Conservation (phyloP, 2,113 vertebrate genomes). For the Manacus vitellinus region DNA sequence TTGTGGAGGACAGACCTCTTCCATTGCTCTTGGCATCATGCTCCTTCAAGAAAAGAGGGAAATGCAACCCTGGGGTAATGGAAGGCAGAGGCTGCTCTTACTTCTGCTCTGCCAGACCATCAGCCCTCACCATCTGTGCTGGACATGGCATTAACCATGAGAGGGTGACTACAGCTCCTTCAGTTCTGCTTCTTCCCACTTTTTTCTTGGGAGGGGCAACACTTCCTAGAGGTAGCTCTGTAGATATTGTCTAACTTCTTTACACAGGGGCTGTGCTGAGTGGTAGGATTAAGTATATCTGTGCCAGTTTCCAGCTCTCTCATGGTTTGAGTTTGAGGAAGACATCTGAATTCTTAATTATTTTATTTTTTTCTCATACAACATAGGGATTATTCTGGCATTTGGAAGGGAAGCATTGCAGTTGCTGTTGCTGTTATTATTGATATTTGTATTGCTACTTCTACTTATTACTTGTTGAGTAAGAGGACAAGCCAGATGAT, state of each 20-base stretch:
- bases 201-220: not conserved
- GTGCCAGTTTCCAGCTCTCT: not conserved
- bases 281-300: not conserved
- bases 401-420: not conserved
- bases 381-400: not conserved
- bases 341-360: not conserved
- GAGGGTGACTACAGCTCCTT: not conserved
- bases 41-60: not conserved
- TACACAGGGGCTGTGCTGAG: not conserved
- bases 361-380: not conserved
- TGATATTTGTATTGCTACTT: not conserved
- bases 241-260: not conserved
- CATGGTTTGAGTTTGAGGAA: not conserved
- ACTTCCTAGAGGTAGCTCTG: not conserved
- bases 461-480: not conserved
- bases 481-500: not conserved
- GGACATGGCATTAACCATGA: not conserved
- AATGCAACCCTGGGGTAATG: not conserved
- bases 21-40: rapidly evolving
- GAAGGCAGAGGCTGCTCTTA: not conserved
- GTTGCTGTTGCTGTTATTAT: not conserved
- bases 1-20: not conserved
- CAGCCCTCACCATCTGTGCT: rapidly evolving
- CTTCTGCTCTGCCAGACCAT: not conserved
- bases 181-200: not conserved